Evolutionary conservation across 2,797 vertebrate species (phyloP).

Genomic region (Macropodus opercularis): DNA sequence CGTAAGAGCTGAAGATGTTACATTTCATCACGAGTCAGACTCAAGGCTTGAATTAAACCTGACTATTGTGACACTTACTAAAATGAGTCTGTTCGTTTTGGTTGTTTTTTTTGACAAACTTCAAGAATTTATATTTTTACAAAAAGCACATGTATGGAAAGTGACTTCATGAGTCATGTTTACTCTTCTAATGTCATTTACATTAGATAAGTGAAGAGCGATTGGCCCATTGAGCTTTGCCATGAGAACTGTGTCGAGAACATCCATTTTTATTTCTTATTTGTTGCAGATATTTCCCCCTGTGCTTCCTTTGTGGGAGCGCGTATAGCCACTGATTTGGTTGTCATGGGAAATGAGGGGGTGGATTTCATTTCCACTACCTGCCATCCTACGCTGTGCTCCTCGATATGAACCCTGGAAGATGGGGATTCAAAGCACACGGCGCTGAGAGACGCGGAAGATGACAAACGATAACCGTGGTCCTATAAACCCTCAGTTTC

Average conservation of each 20-base stretch:
- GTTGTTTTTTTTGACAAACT: too few species aligned
- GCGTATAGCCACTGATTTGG: slow-evolving; percentile 16
- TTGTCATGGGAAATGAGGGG: slow-evolving; percentile 59
- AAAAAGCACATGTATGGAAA: too few species aligned
- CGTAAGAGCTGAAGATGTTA: slow-evolving; percentile 2
- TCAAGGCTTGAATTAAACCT: not conserved
- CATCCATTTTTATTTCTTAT: too few species aligned
- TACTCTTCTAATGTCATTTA: too few species aligned
- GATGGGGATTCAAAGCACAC: slow-evolving; percentile 1
- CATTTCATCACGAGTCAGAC: not conserved
- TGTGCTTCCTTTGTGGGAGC: not conserved
- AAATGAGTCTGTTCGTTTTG: too few species aligned
- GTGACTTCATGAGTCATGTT: too few species aligned
- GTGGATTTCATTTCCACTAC: slow-evolving; percentile 29
- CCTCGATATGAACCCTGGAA: slow-evolving; percentile 14
- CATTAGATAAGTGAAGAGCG: too few species aligned
- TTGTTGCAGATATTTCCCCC: not conserved
- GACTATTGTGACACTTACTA: not conserved
- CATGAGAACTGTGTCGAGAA: too few species aligned
- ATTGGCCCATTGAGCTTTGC: too few species aligned
- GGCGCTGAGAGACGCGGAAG: slow-evolving; percentile 9
- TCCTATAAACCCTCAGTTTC: slow-evolving; percentile 5
- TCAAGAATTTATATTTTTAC: too few species aligned
- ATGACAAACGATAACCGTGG: slow-evolving; percentile 11
- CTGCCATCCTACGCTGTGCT: slow-evolving; percentile 6